Evolutionary conservation across 2,888 invertebrate genomes (phyloP).

Genomic region (Lottia scabra): DNA sequence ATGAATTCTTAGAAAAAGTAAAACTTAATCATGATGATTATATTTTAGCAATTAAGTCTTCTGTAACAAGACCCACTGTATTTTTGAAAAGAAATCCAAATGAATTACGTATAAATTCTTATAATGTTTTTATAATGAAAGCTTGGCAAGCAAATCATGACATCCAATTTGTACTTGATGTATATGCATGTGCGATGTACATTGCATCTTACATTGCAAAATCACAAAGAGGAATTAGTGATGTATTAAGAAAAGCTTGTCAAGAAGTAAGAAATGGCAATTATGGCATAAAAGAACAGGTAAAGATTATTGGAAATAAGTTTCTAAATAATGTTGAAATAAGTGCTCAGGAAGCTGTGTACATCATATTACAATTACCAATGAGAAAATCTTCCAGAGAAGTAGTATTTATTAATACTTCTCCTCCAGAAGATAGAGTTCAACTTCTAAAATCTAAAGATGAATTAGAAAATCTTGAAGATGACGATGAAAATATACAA

Average conservation of each 20-base stretch:
- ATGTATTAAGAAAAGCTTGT: slow-evolving; percentile 31
- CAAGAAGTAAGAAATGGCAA: slow-evolving; percentile 30
- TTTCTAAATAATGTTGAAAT: slow-evolving; percentile 33
- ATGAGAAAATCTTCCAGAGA: slow-evolving; percentile 34
- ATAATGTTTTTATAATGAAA: neutral
- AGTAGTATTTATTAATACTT: slow-evolving; percentile 41
- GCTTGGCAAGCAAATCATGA: slow-evolving; percentile 11
- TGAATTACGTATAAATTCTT: slow-evolving; percentile 1
- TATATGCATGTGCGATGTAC: slow-evolving; percentile 23
- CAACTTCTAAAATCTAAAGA: slow-evolving; percentile 44
- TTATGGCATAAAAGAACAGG: slow-evolving; percentile 24
- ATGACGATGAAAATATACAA: slow-evolving; percentile 32
- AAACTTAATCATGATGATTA: slow-evolving; percentile 3
- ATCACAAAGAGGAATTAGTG: slow-evolving; percentile 38
- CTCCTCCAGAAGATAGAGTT: slow-evolving; percentile 34
- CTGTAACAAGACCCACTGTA: neutral
- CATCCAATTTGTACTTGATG: slow-evolving; percentile 10
- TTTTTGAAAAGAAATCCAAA: slow-evolving; percentile 8
- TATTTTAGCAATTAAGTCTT: neutral
- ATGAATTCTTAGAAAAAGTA: neutral
- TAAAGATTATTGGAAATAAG: slow-evolving; percentile 36
- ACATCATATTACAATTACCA: slow-evolving; percentile 39
- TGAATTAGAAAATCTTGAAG: slow-evolving; percentile 34
- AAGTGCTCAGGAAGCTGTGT: slow-evolving; percentile 51
- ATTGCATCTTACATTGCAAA: slow-evolving; percentile 39